phyloP scores from a whole-genome alignment of 2,113 vertebrate species.

The Phyllopteryx taeniolatus region DNA sequence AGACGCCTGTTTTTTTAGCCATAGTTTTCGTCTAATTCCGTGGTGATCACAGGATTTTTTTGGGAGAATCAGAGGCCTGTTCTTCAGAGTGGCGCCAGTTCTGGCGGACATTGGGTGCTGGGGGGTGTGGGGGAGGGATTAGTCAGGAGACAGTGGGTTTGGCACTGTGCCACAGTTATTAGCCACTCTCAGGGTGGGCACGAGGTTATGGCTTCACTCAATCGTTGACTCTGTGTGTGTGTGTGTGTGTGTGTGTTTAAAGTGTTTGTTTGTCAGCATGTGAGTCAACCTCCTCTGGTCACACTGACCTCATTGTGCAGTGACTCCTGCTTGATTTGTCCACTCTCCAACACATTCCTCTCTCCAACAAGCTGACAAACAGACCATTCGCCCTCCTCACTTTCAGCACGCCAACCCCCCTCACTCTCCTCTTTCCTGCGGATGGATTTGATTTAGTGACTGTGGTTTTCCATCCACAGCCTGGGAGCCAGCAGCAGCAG shows the following conservation, averaged over 20 bases:
- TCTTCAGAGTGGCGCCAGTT: slow-evolving; percentile 69
- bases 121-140: slow-evolving; percentile 43
- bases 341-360: slow-evolving; percentile 66
- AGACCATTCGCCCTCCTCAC: slow-evolving; percentile 31
- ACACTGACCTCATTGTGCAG: slow-evolving; percentile 70
- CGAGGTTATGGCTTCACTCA: slow-evolving; percentile 59
- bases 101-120: slow-evolving; percentile 51
- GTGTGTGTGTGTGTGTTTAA: slow-evolving; percentile 37
- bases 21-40: slow-evolving; percentile 49
- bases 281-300: slow-evolving; percentile 57
- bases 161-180: slow-evolving; percentile 72
- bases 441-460: slow-evolving; percentile 69
- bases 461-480: slow-evolving; percentile 63
- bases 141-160: slow-evolving; percentile 82
- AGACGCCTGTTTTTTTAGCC: slow-evolving; percentile 40
- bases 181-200: slow-evolving; percentile 69
- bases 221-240: slow-evolving; percentile 58
- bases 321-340: slow-evolving; percentile 66
- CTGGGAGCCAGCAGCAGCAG: slow-evolving; percentile 52
- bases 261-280: slow-evolving; percentile 58
- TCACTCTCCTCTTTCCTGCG: slow-evolving; percentile 35
- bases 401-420: slow-evolving; percentile 2
- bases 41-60: slow-evolving; percentile 58
- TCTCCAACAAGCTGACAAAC: slow-evolving; percentile 43
- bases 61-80: slow-evolving; percentile 56